phyloP scores from a whole-genome alignment of 2,888 invertebrate genomes.

The Nomada flava region DNA sequence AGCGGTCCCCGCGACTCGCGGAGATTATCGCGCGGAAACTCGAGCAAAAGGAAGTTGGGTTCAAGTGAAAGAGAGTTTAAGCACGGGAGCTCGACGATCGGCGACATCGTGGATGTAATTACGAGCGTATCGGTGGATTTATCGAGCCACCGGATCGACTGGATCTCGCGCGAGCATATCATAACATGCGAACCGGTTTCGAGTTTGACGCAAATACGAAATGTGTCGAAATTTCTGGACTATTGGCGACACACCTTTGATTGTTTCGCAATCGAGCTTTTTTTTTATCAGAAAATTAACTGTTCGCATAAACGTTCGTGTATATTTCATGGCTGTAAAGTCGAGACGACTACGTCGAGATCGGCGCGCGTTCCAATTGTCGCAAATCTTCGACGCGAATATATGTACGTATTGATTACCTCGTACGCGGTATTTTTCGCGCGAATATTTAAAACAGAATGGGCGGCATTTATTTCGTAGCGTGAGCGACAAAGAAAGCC shows the following conservation, averaged over 20 bases:
- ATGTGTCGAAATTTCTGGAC: slow-evolving; percentile 58
- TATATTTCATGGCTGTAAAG: no score
- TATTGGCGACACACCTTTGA: slow-evolving; percentile 52
- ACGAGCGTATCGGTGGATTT: slow-evolving; percentile 49
- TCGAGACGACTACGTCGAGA: no score
- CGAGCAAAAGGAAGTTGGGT: slow-evolving; percentile 12
- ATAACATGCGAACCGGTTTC: slow-evolving; percentile 54
- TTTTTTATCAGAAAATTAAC: slow-evolving; percentile 49
- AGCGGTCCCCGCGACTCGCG: not conserved
- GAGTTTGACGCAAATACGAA: slow-evolving; percentile 58
- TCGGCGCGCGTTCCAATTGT: no score
- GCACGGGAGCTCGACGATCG: slow-evolving; percentile 18
- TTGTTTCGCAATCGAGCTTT: slow-evolving; percentile 47
- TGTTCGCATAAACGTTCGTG: not conserved
- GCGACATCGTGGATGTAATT: slow-evolving; percentile 52
- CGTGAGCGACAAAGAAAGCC: not conserved
- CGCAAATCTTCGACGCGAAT: no score
- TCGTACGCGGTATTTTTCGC: not conserved
- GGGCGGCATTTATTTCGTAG: slow-evolving; percentile 5
- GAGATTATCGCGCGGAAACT: slow-evolving; percentile 29
- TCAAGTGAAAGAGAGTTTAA: slow-evolving; percentile 30
- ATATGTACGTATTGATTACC: no score
- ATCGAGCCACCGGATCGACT: slow-evolving; percentile 53
- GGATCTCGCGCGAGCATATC: slow-evolving; percentile 48
- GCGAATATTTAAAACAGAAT: not conserved